Evolutionary conservation across 2,797 vertebrate species (phyloP).

Genomic region (Phrynocephalus guinanensis): DNA sequence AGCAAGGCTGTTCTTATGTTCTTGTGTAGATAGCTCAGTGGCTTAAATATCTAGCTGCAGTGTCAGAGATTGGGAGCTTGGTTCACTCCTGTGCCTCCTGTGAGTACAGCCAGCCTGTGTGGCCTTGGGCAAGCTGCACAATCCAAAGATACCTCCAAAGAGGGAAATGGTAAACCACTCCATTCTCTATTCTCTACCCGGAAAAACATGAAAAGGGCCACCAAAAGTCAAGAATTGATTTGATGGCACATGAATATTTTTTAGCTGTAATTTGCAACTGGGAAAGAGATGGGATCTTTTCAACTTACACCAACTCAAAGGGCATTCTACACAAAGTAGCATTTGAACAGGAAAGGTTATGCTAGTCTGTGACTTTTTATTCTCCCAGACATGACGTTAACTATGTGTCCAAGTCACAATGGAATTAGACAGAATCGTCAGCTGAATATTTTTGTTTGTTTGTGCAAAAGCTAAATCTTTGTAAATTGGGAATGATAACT

Average conservation of each 20-base stretch:
- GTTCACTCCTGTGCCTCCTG: no score
- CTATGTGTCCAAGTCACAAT: neutral
- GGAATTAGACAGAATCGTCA: neutral
- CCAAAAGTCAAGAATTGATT: no score
- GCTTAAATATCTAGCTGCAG: no score
- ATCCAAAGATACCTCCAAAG: no score
- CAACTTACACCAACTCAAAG: neutral
- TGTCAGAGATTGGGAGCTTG: no score
- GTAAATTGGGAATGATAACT: neutral
- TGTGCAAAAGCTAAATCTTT: neutral
- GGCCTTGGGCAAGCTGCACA: no score
- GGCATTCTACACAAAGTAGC: neutral
- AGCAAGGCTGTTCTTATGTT: no score
- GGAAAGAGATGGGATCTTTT: neutral
- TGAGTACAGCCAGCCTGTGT: no score
- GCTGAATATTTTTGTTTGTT: neutral
- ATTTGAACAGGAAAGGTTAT: neutral
- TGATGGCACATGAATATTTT: neutral
- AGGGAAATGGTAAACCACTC: no score
- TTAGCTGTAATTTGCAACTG: neutral
- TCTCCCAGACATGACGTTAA: neutral
- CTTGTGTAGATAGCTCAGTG: no score
- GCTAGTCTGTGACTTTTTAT: neutral
- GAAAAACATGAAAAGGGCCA: no score
- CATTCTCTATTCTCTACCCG: no score